Conservation (phyloP, 2,888 invertebrate species). For the Ctenicera cuprea region DNA sequence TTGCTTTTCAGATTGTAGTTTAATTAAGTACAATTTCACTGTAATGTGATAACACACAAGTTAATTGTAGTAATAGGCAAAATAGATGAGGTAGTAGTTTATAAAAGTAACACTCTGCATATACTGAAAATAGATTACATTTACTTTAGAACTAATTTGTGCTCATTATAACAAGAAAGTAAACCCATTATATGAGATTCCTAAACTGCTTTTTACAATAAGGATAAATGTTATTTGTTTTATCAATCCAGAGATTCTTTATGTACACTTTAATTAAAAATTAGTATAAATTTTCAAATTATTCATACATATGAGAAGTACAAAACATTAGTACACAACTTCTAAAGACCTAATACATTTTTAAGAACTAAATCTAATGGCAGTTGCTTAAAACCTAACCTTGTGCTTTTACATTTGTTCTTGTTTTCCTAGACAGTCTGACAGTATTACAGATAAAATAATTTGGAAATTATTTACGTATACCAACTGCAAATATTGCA, state of each 20-base stretch:
- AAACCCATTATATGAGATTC: constrained; percentile 8
- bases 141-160: constrained; percentile 48
- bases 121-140: constrained; percentile 53
- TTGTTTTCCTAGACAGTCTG: constrained; percentile 41
- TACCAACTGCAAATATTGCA: constrained; percentile 55
- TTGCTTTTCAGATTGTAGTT: neutral
- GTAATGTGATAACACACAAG: constrained; percentile 13
- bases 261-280: constrained; percentile 47
- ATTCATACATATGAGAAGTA: constrained; percentile 47
- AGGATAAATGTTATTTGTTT: constrained; percentile 25
- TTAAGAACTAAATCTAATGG: constrained; percentile 53
- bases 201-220: constrained; percentile 39
- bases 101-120: constrained; percentile 50
- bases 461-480: constrained; percentile 49
- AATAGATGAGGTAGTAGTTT: constrained; percentile 48
- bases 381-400: constrained; percentile 51
- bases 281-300: constrained; percentile 39
- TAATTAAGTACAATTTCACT: neutral
- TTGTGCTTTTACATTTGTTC: constrained; percentile 40
- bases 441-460: constrained; percentile 36
- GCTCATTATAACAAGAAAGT: constrained; percentile 32
- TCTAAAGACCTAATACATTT: constrained; percentile 45
- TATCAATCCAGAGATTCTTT: constrained; percentile 32
- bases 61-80: constrained; percentile 35
- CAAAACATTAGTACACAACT: constrained; percentile 49